phyloP scores from a whole-genome alignment of 2,888 invertebrate species.

The Drosophila kanekoi region DNA sequence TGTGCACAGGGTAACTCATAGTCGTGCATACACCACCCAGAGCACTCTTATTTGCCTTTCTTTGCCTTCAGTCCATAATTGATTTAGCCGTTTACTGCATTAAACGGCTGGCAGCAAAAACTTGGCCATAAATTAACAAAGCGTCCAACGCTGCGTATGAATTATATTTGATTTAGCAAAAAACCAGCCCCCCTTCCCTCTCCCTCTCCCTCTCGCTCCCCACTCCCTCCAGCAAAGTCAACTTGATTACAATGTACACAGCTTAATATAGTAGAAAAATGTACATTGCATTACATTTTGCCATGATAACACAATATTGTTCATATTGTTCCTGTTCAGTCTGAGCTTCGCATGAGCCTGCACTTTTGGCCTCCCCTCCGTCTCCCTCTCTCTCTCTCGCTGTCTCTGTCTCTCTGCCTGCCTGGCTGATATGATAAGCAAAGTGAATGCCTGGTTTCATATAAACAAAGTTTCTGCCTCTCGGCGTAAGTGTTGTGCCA shows the following conservation, averaged over 20 bases:
- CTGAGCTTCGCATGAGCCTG: conserved; percentile 34
- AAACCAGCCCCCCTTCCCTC: conserved; percentile 30
- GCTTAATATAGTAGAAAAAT: conserved; percentile 1
- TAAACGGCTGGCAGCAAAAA: conserved; percentile 49
- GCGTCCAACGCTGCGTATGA: conserved; percentile 56
- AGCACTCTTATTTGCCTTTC: not conserved
- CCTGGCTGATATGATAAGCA: conserved; percentile 36
- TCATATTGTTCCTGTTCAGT: conserved; percentile 38
- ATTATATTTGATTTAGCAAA: conserved; percentile 62
- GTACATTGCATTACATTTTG: conserved; percentile 36
- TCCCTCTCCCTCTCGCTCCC: not conserved
- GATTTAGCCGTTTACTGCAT: conserved; percentile 76
- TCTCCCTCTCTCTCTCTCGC: not conserved
- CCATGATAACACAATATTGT: conserved; percentile 57
- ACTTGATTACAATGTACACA: too few relatives aligned
- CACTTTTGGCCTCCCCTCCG: conserved; percentile 30
- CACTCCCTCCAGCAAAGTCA: too few relatives aligned
- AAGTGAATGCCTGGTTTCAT: conserved; percentile 48
- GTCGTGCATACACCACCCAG: too few relatives aligned
- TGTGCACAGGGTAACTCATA: too few relatives aligned
- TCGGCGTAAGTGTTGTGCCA: not conserved
- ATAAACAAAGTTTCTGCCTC: conserved; percentile 6
- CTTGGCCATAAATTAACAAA: conserved; percentile 40
- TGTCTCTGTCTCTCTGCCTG: conserved; percentile 2
- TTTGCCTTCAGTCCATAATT: conserved; percentile 57